A percentile compares a stretch with the other conserved stretches of the same genome.
phyloP scores from a whole-genome alignment of 1,140 invertebrate species.

The Hycleus phaleratus region DNA sequence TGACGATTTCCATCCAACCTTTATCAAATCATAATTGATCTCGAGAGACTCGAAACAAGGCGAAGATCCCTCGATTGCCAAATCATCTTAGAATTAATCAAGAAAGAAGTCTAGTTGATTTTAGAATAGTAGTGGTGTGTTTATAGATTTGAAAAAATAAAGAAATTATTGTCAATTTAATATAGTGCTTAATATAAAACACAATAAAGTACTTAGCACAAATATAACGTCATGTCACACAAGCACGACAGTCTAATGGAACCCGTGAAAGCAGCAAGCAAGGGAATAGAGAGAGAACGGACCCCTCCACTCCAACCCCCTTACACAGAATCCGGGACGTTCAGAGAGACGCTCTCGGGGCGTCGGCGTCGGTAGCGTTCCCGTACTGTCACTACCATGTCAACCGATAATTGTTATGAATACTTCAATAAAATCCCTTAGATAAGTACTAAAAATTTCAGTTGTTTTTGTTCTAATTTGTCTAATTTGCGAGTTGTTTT shows the following conservation, averaged over 20 bases:
- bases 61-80: too few species aligned
- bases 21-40: too few species aligned
- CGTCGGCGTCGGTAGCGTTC: constrained; percentile 31
- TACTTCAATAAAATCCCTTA: constrained; percentile 12
- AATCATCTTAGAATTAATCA: too few species aligned
- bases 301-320: constrained; percentile 9
- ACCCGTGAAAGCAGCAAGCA: constrained; percentile 24
- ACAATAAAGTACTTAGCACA: constrained; percentile 23
- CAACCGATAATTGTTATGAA: constrained; percentile 28
- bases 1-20: too few species aligned
- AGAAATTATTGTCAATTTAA: background rate
- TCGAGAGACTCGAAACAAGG: too few species aligned
- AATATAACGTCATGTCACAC: constrained; percentile 20
- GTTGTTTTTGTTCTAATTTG: too few species aligned
- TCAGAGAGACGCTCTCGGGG: constrained; percentile 30
- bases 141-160: background rate
- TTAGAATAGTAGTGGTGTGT: background rate
- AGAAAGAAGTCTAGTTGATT: too few species aligned
- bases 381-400: constrained; percentile 29
- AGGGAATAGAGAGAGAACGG: constrained; percentile 9
- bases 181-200: constrained; percentile 9
- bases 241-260: constrained; percentile 24
- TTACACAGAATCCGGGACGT: constrained; percentile 24
- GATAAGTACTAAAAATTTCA: constrained; percentile 19
- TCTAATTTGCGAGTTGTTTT: too few species aligned